Percentiles rank a stretch among this genome's conserved stretches.
phyloP scores from a whole-genome alignment of 2,797 vertebrate species.

The Petrocephalus sullivani region DNA sequence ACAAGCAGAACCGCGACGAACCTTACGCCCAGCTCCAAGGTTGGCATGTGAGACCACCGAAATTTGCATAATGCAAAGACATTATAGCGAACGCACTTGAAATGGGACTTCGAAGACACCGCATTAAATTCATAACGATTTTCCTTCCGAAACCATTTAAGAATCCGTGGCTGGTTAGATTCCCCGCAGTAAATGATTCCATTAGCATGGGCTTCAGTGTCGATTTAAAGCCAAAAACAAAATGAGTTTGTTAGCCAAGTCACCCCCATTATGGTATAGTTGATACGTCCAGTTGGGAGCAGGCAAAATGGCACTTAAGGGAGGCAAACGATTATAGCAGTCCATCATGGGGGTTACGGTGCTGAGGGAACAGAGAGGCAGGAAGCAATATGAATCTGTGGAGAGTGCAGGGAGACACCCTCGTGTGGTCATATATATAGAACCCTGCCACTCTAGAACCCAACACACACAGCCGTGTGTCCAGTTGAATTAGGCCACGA shows the following conservation, averaged over 20 bases:
- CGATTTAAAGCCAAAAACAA: neutral
- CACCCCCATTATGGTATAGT: neutral
- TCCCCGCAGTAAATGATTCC: neutral
- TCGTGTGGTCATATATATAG: neutral
- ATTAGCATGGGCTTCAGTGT: neutral
- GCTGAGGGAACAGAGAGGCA: neutral
- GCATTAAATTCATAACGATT: neutral
- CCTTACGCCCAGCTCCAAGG: neutral
- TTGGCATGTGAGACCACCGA: neutral
- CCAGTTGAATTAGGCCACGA: neutral
- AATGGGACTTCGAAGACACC: neutral
- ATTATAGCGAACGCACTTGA: neutral
- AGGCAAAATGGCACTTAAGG: neutral
- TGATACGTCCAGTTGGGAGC: neutral
- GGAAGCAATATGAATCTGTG: neutral
- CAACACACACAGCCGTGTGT: neutral
- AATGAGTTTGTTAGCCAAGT: neutral
- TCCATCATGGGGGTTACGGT: neutral
- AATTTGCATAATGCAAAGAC: neutral
- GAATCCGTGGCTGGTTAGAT: slow-evolving; percentile 6
- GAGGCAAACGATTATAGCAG: neutral
- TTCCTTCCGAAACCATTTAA: neutral
- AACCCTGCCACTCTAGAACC: neutral
- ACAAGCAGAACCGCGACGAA: neutral
- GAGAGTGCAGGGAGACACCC: neutral